Conservation (phyloP, 2,113 vertebrate genomes). For the Smithornis capensis region DNA sequence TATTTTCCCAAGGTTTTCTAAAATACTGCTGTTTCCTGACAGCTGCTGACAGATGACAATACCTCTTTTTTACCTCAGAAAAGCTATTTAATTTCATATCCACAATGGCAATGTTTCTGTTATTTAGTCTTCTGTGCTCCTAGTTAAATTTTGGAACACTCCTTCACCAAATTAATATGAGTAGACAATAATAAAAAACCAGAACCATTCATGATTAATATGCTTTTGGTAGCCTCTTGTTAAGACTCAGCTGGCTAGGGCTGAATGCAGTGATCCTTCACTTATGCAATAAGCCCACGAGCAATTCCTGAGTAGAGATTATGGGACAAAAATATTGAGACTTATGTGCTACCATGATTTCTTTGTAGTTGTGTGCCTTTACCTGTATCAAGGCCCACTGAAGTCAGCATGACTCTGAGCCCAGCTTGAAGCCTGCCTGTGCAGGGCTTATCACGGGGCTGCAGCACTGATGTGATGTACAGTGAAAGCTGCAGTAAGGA, state of each 20-base stretch:
- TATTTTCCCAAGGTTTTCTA: not conserved
- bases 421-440: not conserved
- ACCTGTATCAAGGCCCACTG: not conserved
- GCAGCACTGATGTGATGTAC: not conserved
- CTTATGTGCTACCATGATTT: not conserved
- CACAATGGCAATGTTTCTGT: not conserved
- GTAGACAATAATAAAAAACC: not conserved
- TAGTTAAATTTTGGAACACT: not conserved
- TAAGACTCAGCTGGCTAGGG: not conserved
- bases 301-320: conserved; percentile 40
- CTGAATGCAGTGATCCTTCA: not conserved
- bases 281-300: not conserved
- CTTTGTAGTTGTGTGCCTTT: not conserved
- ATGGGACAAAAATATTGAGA: not conserved
- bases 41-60: not conserved
- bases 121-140: not conserved
- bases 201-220: not conserved
- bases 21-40: not conserved
- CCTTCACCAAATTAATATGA: not conserved
- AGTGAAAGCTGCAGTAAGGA: conserved; percentile 8
- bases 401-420: not conserved
- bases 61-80: not conserved
- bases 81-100: not conserved
- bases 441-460: not conserved
- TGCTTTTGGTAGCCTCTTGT: not conserved